phyloP scores from a whole-genome alignment of 2,888 invertebrate genomes.

The Myopa tessellatipennis region DNA sequence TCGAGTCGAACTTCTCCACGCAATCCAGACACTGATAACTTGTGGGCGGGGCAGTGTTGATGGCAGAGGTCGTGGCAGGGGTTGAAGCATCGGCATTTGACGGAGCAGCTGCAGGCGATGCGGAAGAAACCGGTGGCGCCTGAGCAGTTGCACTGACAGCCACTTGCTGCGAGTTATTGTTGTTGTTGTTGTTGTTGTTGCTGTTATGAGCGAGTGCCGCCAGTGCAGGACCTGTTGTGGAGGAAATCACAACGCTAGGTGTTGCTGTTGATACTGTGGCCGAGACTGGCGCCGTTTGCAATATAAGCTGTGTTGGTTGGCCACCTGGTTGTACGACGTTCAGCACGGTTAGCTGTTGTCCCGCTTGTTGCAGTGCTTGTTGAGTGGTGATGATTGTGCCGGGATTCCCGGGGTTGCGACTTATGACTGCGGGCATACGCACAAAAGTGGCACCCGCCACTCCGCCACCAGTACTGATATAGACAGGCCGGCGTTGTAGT shows the following conservation, averaged over 20 bases:
- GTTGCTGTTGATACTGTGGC: background rate
- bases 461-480: constrained; percentile 60
- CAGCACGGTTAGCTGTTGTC: constrained; percentile 37
- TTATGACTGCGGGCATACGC: constrained; percentile 61
- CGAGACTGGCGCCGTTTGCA: constrained; percentile 54
- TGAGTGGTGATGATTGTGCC: constrained; percentile 55
- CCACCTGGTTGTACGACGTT: constrained; percentile 43
- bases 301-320: constrained; percentile 57
- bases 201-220: constrained; percentile 35
- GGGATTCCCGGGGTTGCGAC: constrained; percentile 52
- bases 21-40: constrained; percentile 65
- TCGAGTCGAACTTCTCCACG: constrained; percentile 65
- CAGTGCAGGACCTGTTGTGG: constrained; percentile 30
- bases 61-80: constrained; percentile 45
- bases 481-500: constrained; percentile 62
- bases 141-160: constrained; percentile 25
- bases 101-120: constrained; percentile 44
- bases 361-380: constrained; percentile 55
- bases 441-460: constrained; percentile 59
- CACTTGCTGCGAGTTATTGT: constrained; percentile 27
- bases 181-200: constrained; percentile 37
- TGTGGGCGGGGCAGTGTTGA: constrained; percentile 47
- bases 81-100: constrained; percentile 34
- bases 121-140: constrained; percentile 42
- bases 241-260: constrained; percentile 13